These are phyloP conservation scores for Drosophila leonis DNA, from an alignment of 2,888 invertebrate species.

Conservation along the genomic window DNA sequence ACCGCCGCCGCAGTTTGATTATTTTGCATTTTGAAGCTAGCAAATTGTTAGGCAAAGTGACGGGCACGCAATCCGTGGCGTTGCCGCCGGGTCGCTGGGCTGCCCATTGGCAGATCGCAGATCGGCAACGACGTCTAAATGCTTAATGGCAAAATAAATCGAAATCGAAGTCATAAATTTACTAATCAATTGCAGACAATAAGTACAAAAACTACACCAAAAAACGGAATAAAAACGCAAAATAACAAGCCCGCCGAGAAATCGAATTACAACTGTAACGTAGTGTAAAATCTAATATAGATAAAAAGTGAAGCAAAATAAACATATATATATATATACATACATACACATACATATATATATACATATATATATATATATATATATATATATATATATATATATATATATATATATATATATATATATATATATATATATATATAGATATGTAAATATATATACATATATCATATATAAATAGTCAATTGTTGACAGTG, in stretches of 20 bases:
- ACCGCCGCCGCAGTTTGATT: constrained; percentile 64
- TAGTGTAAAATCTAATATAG: constrained; percentile 26
- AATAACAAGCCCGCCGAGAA: constrained; percentile 58
- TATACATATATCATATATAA: constrained; percentile 3
- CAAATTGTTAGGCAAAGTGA: constrained; percentile 49
- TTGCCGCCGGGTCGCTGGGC: constrained; percentile 68
- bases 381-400: background rate
- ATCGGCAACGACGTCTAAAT: constrained; percentile 37
- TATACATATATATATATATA: constrained; percentile 7
- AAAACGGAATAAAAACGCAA: background rate
- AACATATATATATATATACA: background rate
- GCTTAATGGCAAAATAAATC: background rate
- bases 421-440: constrained; percentile 3
- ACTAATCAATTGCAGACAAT: constrained; percentile 1
- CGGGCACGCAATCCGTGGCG: constrained; percentile 64
- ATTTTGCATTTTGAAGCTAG: constrained; percentile 54
- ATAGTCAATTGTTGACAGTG: background rate
- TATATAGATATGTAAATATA: background rate
- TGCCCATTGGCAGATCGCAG: constrained; percentile 44
- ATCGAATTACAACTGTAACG: constrained; percentile 27
- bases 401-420: background rate
- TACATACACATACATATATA: background rate
- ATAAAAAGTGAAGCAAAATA: constrained; percentile 17
- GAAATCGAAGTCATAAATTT: background rate
- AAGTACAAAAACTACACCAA: constrained; percentile 23